Conservation (phyloP, 2,113 vertebrate genomes). For the Phocoena sinus region DNA sequence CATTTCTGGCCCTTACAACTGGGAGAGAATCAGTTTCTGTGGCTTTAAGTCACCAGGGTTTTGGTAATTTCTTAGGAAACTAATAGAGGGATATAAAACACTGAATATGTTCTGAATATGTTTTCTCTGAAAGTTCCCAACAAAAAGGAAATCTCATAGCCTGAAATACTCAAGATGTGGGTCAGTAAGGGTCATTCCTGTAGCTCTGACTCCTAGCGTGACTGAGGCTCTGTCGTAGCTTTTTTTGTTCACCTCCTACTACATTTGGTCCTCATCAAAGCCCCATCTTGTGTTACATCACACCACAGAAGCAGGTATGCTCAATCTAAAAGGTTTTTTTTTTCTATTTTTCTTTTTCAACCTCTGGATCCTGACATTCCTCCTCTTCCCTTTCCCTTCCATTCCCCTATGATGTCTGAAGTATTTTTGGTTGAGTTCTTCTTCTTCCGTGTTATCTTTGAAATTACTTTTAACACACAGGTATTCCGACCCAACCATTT, state of each 20-base stretch:
- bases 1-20: background rate
- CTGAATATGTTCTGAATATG: background rate
- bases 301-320: fast-evolving
- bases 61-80: background rate
- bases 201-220: fast-evolving
- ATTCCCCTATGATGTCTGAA: background rate
- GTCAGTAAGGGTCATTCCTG: fast-evolving
- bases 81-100: background rate
- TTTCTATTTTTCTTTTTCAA: background rate
- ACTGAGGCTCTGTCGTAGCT: fast-evolving
- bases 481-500: background rate
- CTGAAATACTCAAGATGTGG: fast-evolving
- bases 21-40: background rate
- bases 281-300: fast-evolving
- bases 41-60: background rate
- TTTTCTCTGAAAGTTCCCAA: background rate
- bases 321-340: background rate
- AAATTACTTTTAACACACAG: background rate
- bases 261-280: background rate
- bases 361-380: background rate
- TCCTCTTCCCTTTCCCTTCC: background rate
- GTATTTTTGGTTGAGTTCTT: background rate
- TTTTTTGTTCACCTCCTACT: fast-evolving
- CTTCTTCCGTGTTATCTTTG: background rate
- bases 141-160: background rate